phyloP scores from a whole-genome alignment of 92 coral and sea anemone species.

The Epizoanthus stellaris region DNA sequence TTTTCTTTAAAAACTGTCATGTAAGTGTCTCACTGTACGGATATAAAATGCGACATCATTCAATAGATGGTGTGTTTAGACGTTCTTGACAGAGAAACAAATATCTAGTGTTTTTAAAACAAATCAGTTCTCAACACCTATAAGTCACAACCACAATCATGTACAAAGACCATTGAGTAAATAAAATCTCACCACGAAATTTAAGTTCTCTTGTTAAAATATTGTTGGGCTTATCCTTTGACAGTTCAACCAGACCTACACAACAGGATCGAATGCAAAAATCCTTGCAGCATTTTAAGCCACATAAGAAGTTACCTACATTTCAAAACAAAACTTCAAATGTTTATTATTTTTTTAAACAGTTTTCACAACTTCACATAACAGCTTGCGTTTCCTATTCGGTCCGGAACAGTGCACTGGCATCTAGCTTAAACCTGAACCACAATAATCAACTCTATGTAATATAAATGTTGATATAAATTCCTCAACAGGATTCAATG shows the following conservation, averaged over 20 bases:
- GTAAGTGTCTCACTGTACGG: background rate
- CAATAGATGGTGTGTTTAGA: background rate
- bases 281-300: background rate
- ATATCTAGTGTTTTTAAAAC: conserved; percentile 28
- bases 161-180: background rate
- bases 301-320: background rate
- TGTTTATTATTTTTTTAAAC: background rate
- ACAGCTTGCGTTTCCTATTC: conserved; percentile 8
- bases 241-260: background rate
- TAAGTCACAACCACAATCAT: conserved; percentile 27
- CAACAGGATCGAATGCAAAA: conserved; percentile 7
- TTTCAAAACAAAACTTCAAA: background rate
- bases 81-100: background rate
- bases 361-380: background rate
- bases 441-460: background rate
- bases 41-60: background rate
- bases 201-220: background rate
- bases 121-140: conserved; percentile 1
- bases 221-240: too few relatives aligned
- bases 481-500: background rate
- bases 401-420: background rate
- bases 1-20: background rate
- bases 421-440: background rate
- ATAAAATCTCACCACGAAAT: conserved; percentile 9
- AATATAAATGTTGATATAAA: background rate